Percentiles rank a stretch among this genome's conserved stretches.
Evolutionary conservation across 2,888 invertebrate genomes (phyloP).

Genomic region (Furcula furcula): DNA sequence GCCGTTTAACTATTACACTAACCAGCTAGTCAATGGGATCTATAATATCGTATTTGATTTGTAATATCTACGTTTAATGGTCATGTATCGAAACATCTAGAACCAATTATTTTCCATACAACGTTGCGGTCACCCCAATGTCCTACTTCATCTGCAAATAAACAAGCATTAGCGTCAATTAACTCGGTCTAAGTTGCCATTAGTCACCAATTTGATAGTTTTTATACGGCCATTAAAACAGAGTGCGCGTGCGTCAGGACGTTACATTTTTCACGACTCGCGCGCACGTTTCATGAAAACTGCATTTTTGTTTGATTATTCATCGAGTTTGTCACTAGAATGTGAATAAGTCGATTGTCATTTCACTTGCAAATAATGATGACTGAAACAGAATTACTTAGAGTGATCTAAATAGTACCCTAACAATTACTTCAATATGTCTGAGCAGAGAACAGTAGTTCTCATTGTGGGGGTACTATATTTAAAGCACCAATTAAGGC

Average conservation of each 20-base stretch:
- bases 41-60: too few relatives aligned
- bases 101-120: too few relatives aligned
- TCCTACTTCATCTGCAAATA: background rate
- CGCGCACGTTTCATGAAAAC: background rate
- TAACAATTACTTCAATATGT: too few relatives aligned
- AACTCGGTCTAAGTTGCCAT: background rate
- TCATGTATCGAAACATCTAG: too few relatives aligned
- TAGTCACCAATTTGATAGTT: background rate
- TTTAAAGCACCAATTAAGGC: background rate
- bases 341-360: background rate
- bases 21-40: too few relatives aligned
- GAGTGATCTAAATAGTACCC: too few relatives aligned
- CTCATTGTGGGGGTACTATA: background rate
- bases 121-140: too few relatives aligned
- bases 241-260: background rate
- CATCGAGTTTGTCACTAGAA: background rate
- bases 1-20: too few relatives aligned
- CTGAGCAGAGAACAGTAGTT: background rate
- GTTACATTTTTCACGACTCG: constrained; percentile 1
- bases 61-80: too few relatives aligned
- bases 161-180: background rate
- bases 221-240: background rate
- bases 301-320: background rate
- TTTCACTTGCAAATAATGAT: too few relatives aligned
- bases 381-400: too few relatives aligned